Evolutionary conservation across 2,888 invertebrate species (phyloP), one percentile per base, ranked within the genome.

Genomic region (Rhagium mordax): DNA sequence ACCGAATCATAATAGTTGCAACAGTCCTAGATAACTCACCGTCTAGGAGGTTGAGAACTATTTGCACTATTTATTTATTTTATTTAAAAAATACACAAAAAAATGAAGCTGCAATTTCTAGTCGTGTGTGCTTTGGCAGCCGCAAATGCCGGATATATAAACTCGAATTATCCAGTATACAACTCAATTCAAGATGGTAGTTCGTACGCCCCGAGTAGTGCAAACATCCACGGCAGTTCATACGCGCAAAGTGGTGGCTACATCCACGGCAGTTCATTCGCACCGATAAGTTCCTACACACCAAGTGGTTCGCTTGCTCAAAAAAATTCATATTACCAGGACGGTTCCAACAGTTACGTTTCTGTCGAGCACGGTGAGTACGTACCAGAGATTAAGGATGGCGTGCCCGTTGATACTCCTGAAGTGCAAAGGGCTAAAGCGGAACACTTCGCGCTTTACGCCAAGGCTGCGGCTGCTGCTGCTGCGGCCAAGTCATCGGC

Each of bases 401-500:
- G 59, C 13, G 72, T 57, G 16, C 90, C 90, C 68, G 88, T 89
- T 57, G 90, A 90, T 81, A 90, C 90, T 78, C 90, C 90, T 64
- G 91, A 91, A 81, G 91, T 91, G 70, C 89, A 90, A 60, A 89
- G 89, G 78, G 91, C 90, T 70, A 90, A 90, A 80, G 89, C 90
- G 78, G 89, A 89, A 70, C 91, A 91, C 85, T 88, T 70, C 33
- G 53, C 60, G 5, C 60, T 70, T 7, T 70, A 61, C 21, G 61
- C 60, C 21, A 60, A 70, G 27, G 70, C 70, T 20, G 70, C 70
- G 4, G 70, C 70, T 13, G 70, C 49, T 1, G 70, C 70, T 16
- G 69, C 69, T 60, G n/a, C 33, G 15, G 20, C 51, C n/a, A n/a
- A n/a, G n/a, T n/a, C n/a, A 3, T 41, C 41, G 13, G 51, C 53